Evolutionary conservation across 2,888 invertebrate genomes (phyloP), one percentile per base, ranked within the genome.

Genomic region (Oeneis ivallda): DNA sequence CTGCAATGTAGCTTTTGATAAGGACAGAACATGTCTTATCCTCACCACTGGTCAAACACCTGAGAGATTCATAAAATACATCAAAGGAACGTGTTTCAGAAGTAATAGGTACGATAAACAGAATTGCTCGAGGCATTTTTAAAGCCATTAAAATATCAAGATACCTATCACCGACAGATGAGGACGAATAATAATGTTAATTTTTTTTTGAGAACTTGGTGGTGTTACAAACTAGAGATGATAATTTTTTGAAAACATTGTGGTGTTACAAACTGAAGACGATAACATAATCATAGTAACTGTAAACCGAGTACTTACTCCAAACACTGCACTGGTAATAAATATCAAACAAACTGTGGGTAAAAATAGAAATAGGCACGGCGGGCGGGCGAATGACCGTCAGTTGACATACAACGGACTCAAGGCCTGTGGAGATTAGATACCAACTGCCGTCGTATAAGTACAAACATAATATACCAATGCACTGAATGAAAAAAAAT

Each of bases 371-470:
- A 74, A 75, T 80, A 79, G 78, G 76, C 81, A 72, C 83, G 80
- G 79, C 75, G 75, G 73, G 70, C 80, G 80, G 90, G 86, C 80
- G 86, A 91, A 88, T 85, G 90, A 91, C 91, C 92, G 89, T 76
- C 79, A 81, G 81, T 86, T 90, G 91, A 90, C 91, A 91, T 84
- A 89, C 85, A 89, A 89, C 84, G 83, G 80, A 90, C 89, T 86
- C 92, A 92, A 91, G 92, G 92, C 83, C 89, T 80, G 82, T 70
- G 75, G 79, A 87, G 91, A 91, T 91, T 90, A 90, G 90, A 91
- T 91, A 90, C 87, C 81, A 79, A 76, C 78, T 76, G 72, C 85
- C 82, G 80, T 69, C 79, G 85, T 84, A 86, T 87, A 86, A n/a
- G n/a, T n/a, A 86, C 87, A 85, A 87, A 78, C 72, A 77, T 71